Evolutionary conservation across 1,140 invertebrate genomes (phyloP).

Genomic region (Trachymyrmex cornetzi): DNA sequence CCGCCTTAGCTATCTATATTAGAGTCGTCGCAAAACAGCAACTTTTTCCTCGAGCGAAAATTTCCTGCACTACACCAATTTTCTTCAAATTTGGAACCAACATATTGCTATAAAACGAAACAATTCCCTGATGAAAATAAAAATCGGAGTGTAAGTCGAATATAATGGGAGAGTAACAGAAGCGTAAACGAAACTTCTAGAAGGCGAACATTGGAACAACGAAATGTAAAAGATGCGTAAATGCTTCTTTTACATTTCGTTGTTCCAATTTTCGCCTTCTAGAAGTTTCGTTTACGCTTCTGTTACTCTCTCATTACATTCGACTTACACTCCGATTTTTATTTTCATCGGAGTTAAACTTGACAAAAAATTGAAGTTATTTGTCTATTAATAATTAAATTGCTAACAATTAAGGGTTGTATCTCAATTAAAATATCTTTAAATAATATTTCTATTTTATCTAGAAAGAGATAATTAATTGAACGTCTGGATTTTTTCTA

Average conservation of each 20-base stretch:
- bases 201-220: too few relatives aligned
- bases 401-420: neutral
- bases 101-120: neutral
- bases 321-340: too few relatives aligned
- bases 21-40: neutral
- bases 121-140: too few relatives aligned
- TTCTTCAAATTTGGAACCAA: neutral
- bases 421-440: neutral
- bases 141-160: too few relatives aligned
- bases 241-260: too few relatives aligned
- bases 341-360: too few relatives aligned
- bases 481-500: neutral
- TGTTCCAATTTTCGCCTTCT: too few relatives aligned
- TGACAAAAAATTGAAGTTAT: neutral
- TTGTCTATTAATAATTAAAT: neutral
- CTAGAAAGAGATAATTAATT: neutral
- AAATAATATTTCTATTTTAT: neutral
- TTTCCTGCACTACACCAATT: neutral
- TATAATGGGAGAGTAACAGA: too few relatives aligned
- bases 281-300: too few relatives aligned
- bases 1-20: constrained; percentile 54
- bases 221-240: too few relatives aligned
- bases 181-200: too few relatives aligned
- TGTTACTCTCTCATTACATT: too few relatives aligned
- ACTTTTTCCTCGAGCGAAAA: constrained; percentile 13